These are phyloP conservation scores for Heterotilapia buettikoferi DNA, from an alignment of 2,113 vertebrate species.

Conservation along the genomic window DNA sequence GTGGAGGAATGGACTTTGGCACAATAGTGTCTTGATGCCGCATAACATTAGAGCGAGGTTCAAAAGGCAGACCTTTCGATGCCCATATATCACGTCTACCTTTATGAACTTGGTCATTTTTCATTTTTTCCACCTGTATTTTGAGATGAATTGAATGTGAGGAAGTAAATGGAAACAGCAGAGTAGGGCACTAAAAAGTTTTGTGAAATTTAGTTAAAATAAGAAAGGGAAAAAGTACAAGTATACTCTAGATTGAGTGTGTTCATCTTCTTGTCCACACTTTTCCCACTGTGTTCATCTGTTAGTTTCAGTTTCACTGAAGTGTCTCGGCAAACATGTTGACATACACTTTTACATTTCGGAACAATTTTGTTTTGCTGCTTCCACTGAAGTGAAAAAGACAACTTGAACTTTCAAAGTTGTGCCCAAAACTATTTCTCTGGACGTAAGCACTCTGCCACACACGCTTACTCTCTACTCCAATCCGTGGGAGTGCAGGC, in stretches of 20 bases:
- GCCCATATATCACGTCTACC: conserved; percentile 21
- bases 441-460: conserved; percentile 16
- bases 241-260: background rate
- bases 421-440: conserved; percentile 8
- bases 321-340: conserved; percentile 6
- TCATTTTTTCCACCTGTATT: background rate
- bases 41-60: conserved; percentile 31
- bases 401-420: background rate
- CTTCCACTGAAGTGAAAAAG: background rate
- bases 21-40: conserved; percentile 20
- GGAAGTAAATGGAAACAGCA: background rate
- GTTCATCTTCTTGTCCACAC: background rate
- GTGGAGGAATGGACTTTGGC: background rate
- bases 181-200: background rate
- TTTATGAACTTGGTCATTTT: conserved; percentile 28
- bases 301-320: background rate
- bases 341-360: background rate
- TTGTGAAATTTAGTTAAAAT: background rate
- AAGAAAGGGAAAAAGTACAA: background rate
- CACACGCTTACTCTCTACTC: background rate
- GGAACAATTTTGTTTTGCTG: background rate
- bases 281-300: background rate
- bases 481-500: conserved; percentile 24
- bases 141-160: background rate
- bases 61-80: background rate